phyloP scores from a whole-genome alignment of 2,888 invertebrate species.

The Synanthedon myopaeformis region DNA sequence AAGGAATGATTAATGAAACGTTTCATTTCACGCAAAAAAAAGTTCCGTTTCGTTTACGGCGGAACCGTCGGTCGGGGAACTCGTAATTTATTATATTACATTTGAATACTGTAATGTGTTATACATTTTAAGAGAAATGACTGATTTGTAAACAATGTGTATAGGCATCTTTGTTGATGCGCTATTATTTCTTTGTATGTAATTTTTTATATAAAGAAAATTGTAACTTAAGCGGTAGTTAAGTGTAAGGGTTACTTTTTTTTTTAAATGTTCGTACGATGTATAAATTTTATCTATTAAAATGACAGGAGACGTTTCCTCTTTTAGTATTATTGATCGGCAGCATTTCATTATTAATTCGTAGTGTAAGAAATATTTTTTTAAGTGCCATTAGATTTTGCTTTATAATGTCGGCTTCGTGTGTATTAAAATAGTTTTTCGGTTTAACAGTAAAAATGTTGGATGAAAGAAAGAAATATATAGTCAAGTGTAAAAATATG shows the following conservation, averaged over 20 bases:
- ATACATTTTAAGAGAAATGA: conserved; percentile 54
- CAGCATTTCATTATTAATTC: conserved; percentile 17
- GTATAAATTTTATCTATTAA: background rate
- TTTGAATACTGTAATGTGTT: conserved; percentile 10
- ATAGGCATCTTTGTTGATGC: conserved; percentile 48
- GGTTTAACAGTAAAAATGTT: no score
- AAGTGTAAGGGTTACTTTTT: conserved; percentile 1
- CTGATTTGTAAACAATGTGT: conserved; percentile 50
- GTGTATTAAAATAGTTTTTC: no score
- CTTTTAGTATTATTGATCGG: conserved; percentile 9
- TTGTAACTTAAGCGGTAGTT: conserved; percentile 5
- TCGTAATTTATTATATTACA: background rate
- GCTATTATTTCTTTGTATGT: conserved; percentile 45
- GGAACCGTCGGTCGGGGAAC: background rate
- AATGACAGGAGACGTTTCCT: background rate
- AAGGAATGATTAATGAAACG: background rate
- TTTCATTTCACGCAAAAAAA: background rate
- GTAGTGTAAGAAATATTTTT: conserved; percentile 11
- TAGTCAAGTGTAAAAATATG: no score
- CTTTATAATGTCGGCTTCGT: conserved; percentile 5
- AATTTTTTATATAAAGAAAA: conserved; percentile 36
- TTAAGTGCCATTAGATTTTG: conserved; percentile 25
- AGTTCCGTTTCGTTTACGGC: background rate
- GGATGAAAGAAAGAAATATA: no score
- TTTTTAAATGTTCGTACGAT: conserved; percentile 1